These are phyloP conservation scores for Gymnocephalus cernua DNA, from an alignment of 2,113 vertebrate genomes.

Conservation along the genomic window DNA sequence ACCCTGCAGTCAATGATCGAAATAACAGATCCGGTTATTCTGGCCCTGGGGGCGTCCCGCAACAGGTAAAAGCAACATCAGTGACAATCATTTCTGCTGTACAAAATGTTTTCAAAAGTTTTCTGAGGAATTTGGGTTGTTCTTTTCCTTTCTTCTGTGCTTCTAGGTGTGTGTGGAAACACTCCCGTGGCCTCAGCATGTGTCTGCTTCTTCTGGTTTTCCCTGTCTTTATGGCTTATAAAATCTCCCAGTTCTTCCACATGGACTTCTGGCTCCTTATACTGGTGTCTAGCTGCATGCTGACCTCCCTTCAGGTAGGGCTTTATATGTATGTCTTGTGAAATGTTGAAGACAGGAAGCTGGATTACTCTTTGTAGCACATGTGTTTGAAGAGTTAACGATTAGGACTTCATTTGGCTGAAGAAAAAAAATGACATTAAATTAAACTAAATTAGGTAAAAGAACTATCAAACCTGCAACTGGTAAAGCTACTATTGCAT, in stretches of 20 bases:
- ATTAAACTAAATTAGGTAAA: neutral
- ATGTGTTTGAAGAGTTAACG: neutral
- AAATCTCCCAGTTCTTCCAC: slow-evolving; percentile 90
- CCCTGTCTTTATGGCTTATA: slow-evolving; percentile 89
- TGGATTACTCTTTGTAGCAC: neutral
- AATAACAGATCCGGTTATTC: slow-evolving; percentile 88
- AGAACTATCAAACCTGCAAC: neutral
- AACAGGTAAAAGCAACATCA: slow-evolving; percentile 81
- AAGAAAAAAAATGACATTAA: neutral
- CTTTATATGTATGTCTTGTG: neutral
- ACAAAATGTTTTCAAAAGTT: too few relatives aligned
- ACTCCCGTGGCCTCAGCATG: slow-evolving; percentile 88
- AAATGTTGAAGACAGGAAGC: neutral
- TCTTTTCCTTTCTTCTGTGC: neutral
- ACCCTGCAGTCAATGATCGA: slow-evolving; percentile 92
- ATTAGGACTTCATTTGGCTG: too few relatives aligned
- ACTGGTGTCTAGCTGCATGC: slow-evolving; percentile 91
- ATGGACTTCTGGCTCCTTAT: slow-evolving; percentile 94
- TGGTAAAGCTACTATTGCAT: too few relatives aligned
- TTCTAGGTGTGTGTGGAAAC: slow-evolving; percentile 88
- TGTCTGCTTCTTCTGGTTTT: slow-evolving; percentile 89
- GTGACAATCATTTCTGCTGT: neutral
- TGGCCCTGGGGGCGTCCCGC: slow-evolving; percentile 88
- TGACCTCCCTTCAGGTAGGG: slow-evolving; percentile 90
- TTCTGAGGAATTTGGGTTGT: neutral